Conservation (phyloP, 2,797 vertebrate genomes). For the Stomatorhinus walkeri region DNA sequence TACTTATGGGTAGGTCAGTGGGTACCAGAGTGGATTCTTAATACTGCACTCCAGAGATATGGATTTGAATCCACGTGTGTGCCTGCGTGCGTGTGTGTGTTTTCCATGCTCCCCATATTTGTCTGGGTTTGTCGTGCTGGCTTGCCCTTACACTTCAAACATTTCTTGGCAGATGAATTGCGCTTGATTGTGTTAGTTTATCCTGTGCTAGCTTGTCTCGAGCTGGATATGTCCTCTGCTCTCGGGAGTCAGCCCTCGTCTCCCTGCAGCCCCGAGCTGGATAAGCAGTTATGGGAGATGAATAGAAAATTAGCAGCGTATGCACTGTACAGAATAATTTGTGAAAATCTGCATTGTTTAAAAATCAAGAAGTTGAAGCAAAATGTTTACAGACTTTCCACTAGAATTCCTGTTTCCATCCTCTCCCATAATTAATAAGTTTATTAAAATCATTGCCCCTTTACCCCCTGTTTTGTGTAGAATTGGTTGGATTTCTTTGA, state of each 20-base stretch:
- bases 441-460: neutral
- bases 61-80: neutral
- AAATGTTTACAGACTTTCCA: neutral
- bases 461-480: neutral
- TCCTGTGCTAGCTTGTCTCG: neutral
- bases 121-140: neutral
- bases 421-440: neutral
- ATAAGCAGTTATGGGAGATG: neutral
- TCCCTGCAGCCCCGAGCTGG: neutral
- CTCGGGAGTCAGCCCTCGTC: neutral
- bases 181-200: neutral
- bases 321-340: neutral
- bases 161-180: neutral
- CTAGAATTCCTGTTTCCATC: neutral
- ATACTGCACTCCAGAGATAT: neutral
- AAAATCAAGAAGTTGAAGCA: neutral
- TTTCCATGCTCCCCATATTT: neutral
- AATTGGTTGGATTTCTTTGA: neutral
- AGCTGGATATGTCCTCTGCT: neutral
- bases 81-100: neutral
- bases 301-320: neutral
- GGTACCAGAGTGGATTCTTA: neutral
- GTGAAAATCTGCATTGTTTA: neutral
- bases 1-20: conserved; percentile 1
- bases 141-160: neutral